Percentiles rank a stretch among this genome's conserved stretches.
Conservation (phyloP, 2,113 vertebrate genomes). For the Limnothrissa miodon region DNA sequence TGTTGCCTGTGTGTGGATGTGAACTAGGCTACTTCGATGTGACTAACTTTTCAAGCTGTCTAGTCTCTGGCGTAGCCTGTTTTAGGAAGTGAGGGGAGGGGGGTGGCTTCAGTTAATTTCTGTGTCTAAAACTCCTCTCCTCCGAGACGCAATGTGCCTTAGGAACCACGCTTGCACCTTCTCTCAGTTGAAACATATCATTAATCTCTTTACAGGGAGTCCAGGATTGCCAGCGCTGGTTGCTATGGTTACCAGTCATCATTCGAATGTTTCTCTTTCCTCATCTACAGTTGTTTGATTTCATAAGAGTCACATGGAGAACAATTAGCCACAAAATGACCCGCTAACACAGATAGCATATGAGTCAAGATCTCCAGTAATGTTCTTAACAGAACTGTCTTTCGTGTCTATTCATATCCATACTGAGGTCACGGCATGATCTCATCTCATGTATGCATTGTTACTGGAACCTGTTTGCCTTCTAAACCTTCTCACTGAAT, state of each 20-base stretch:
- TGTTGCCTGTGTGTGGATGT: too few species aligned
- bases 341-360: not conserved
- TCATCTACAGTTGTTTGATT: not conserved
- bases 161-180: not conserved
- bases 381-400: not conserved
- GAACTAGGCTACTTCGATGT: too few species aligned
- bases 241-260: constrained; percentile 41
- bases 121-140: not conserved
- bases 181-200: not conserved
- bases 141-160: not conserved
- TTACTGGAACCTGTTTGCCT: too few species aligned
- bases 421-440: not conserved
- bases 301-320: not conserved
- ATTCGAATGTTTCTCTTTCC: not conserved
- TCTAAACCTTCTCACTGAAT: not conserved
- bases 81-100: too few species aligned
- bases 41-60: too few species aligned
- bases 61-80: too few species aligned
- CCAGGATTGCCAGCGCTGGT: constrained; percentile 21
- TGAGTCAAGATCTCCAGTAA: not conserved
- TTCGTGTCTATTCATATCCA: not conserved
- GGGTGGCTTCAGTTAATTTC: too few species aligned
- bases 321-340: not conserved
- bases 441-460: not conserved
- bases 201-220: constrained; percentile 12